Percentiles rank a stretch among this genome's conserved stretches.
phyloP scores from a whole-genome alignment of 2,888 invertebrate species.

The Sarcophaga rosellei region DNA sequence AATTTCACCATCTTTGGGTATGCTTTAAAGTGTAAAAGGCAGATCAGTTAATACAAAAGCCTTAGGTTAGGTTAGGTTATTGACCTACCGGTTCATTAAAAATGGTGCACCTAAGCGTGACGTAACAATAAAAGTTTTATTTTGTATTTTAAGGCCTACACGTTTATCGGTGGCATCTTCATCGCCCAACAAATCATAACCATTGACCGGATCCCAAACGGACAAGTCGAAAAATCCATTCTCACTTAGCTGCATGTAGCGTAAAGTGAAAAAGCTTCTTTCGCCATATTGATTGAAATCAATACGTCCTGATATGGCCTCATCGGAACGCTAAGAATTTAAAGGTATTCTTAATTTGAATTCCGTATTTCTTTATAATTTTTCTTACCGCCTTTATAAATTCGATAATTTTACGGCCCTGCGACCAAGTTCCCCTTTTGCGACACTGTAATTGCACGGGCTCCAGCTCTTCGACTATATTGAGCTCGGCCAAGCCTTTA shows the following conservation, averaged over 20 bases:
- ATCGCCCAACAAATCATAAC: conserved; percentile 82
- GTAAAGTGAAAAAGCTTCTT: conserved; percentile 85
- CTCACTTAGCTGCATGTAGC: conserved; percentile 85
- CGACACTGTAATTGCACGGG: conserved; percentile 79
- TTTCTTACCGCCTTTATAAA: conserved; percentile 85
- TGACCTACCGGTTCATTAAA: conserved; percentile 82
- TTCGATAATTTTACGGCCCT: conserved; percentile 86
- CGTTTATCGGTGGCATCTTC: conserved; percentile 84
- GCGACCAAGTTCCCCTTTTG: conserved; percentile 82
- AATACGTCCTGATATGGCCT: conserved; percentile 78
- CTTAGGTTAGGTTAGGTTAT: background rate
- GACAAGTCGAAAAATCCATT: conserved; percentile 83
- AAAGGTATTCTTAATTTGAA: background rate
- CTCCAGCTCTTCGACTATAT: conserved; percentile 77
- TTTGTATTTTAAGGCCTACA: conserved; percentile 81
- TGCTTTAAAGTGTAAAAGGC: conserved; percentile 67
- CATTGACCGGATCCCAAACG: conserved; percentile 80
- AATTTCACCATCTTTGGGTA: conserved; percentile 83
- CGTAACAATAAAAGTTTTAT: conserved; percentile 87
- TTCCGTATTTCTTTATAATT: too few species aligned
- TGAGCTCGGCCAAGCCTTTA: conserved; percentile 81
- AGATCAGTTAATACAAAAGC: background rate
- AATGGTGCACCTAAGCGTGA: conserved; percentile 89
- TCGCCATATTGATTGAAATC: conserved; percentile 84
- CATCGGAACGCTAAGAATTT: conserved; percentile 75